Evolutionary conservation across 2,888 invertebrate genomes (phyloP), one percentile per base, ranked within the genome.

Genomic region (Callosobruchus maculatus): DNA sequence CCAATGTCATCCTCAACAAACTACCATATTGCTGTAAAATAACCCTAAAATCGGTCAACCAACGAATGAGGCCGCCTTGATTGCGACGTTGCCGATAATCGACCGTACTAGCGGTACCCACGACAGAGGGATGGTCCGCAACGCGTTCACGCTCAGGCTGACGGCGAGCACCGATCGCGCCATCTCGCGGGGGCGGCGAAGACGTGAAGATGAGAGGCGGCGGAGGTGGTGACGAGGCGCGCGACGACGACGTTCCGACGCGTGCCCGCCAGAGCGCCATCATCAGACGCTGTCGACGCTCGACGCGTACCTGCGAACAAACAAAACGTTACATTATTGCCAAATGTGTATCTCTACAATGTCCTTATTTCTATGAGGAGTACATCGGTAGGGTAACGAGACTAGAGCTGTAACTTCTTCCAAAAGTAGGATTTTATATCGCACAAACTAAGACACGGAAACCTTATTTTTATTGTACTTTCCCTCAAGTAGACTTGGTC

Each of bases 221-320:
- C 49, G 49, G 49, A 49, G 18, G 13, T 49, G 18, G 49, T 49
- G 49, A 49, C 49, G 49, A 13, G 49, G 49, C 49, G 49, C 22
- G 68, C 68, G 68, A n/a, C 7, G 68, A 68, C 21, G 68, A 21
- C 68, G 68, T 68, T 20, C 21, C 68, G 18, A 49, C 7, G 49
- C 49, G 49, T 18, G 13, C 49, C 49, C 49, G 49, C 49, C 49
- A 49, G 13, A 13, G 9, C 68, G 85, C 85, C 86, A 84, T 83
- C 87, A 88, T 89, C 89, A 90, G 84, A 90, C 90, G 85, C 89
- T 89, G 85, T 90, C 89, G 79, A 89, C 89, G 83, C 88, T 88
- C 77, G 88, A 88, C 77, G 89, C 89, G 83, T 89, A 89, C 74
- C 49, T 49, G 49, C 49, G 18, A 13, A 49, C 18, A 49, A 13